These are phyloP conservation scores for Orthochromis indermauri DNA, from an alignment of 2,113 vertebrate genomes.

Conservation along the genomic window DNA sequence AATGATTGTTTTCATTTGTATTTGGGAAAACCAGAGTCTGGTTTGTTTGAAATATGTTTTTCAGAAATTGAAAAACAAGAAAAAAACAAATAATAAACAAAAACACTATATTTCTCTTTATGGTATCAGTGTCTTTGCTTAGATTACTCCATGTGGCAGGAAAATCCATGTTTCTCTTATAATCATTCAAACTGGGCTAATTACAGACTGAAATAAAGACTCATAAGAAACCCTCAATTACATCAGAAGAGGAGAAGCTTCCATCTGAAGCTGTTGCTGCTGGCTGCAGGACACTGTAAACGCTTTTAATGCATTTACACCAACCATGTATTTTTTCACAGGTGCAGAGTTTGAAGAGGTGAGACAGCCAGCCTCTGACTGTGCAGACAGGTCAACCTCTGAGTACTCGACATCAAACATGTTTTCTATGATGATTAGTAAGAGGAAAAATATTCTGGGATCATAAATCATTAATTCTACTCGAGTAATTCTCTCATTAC, in stretches of 20 bases:
- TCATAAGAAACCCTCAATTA: background rate
- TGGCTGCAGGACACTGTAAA: background rate
- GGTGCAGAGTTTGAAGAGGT: background rate
- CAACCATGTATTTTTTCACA: rapidly evolving
- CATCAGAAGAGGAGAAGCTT: background rate
- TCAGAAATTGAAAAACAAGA: background rate
- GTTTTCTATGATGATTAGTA: background rate
- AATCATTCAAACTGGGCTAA: background rate
- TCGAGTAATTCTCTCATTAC: background rate
- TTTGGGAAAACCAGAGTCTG: background rate
- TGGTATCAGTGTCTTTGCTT: background rate
- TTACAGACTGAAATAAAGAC: background rate
- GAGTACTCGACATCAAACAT: background rate
- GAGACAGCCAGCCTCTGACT: rapidly evolving
- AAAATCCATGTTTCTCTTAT: background rate
- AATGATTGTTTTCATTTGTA: background rate
- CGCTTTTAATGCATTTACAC: background rate
- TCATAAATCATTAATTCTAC: background rate
- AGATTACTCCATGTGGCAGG: rapidly evolving
- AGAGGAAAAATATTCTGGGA: background rate
- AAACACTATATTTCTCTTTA: background rate
- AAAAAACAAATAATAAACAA: background rate
- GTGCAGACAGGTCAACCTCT: rapidly evolving
- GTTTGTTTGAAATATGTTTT: background rate
- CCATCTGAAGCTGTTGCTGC: background rate